Evolutionary conservation across 1,140 invertebrate genomes (phyloP), one percentile per base, ranked within the genome.

Genomic region (Lordiphosa collinella): DNA sequence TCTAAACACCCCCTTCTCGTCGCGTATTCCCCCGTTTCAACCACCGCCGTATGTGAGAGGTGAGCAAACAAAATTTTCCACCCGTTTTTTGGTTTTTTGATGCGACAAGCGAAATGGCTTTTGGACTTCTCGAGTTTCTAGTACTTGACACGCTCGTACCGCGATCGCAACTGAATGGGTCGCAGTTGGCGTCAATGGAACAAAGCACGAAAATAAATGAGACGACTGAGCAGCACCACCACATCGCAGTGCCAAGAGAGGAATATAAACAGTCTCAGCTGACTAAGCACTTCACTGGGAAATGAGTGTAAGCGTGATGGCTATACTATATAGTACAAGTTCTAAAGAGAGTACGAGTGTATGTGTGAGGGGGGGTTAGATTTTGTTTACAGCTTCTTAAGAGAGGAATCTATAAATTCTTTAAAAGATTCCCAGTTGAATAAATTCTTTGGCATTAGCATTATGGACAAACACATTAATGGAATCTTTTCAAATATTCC

Each of bases 121-220:
- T 41, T 53, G 37, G 51, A n/a, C 49, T 44, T 59, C 41, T 47
- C 41, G 38, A 44, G 16, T 35, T 32, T 32, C 37, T 43, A 25
- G 67, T 56, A 80, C 78, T 85, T 72, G 31, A 65, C 73, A 69
- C 64, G 60, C 60, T 73, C 79, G 61, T 64, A 57, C n/a, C 60
- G 73, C 79, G 78, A 84, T 84, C 78, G 54, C 65, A 70, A 84
- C 68, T 84, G 79, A 80, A 67, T 58, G 60, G 53, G 55, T 38
- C 55, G 54, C 51, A 59, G 54, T 57, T 55, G 66, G 41, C 57
- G 57, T 48, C 51, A 57, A 58, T 59, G 66, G 66, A 84, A 80
- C 71, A 62, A 76, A 76, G 78, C 66, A 51, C 70, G 47, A 67
- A 67, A 67, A 50, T 44, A 56, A 55, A 52, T 46, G 57, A 29